Evolutionary conservation across 2,113 vertebrate genomes (phyloP).

Genomic region (Sprattus sprattus): DNA sequence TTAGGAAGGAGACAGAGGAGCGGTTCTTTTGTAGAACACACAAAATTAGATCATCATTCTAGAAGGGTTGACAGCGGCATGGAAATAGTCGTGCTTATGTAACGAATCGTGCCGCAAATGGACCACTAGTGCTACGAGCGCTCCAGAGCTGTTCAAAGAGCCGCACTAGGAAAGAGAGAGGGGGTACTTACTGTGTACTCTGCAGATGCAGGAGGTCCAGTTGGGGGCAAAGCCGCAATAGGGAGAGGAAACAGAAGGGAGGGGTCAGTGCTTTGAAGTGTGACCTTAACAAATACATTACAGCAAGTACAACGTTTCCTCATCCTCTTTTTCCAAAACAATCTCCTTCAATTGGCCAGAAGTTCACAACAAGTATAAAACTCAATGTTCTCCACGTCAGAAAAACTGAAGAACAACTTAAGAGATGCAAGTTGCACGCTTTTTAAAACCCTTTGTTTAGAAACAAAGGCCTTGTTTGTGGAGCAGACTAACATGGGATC

Average conservation of each 20-base stretch:
- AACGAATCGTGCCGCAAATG: neutral
- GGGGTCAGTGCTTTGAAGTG: neutral
- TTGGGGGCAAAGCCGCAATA: conserved; percentile 40
- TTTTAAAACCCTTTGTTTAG: too few species aligned
- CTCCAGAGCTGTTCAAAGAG: neutral
- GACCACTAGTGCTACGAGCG: neutral
- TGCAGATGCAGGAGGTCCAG: conserved; percentile 55
- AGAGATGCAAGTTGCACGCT: too few species aligned
- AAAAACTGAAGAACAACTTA: too few species aligned
- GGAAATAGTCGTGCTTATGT: neutral
- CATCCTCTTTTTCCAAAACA: neutral
- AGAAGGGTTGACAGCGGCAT: neutral
- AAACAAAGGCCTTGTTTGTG: too few species aligned
- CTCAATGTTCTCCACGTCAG: too few species aligned
- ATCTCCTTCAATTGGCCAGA: neutral
- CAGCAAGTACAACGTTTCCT: neutral
- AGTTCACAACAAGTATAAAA: neutral
- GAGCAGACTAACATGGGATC: too few species aligned
- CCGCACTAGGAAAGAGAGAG: neutral
- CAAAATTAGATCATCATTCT: neutral
- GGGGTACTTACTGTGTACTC: conserved; percentile 92
- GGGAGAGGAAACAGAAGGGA: conserved; percentile 54
- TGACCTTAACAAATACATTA: neutral
- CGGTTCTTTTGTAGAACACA: neutral
- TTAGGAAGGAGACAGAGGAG: neutral